These are phyloP conservation scores for Monoplex corrugatus DNA, from an alignment of 2,888 invertebrate genomes.

Conservation along the genomic window DNA sequence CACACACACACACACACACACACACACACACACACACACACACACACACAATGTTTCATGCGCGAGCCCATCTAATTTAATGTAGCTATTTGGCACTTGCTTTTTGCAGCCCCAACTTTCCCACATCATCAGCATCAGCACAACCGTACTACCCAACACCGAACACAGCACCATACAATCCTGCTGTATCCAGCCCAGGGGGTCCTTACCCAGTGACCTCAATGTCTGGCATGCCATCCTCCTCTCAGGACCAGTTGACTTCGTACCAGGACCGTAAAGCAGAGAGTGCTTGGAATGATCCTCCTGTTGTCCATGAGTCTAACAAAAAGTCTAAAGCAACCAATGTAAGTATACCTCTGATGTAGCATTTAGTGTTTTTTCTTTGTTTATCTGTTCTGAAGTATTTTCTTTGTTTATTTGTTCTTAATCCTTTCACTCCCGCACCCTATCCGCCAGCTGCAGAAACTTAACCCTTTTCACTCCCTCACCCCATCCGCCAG, in stretches of 20 bases:
- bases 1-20: too few species aligned
- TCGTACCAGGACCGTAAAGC: constrained; percentile 76
- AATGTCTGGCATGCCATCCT: background rate
- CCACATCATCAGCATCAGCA: constrained; percentile 38
- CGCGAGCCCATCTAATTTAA: too few species aligned
- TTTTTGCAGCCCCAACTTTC: constrained; percentile 39
- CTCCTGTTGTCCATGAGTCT: constrained; percentile 73
- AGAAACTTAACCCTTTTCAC: too few species aligned
- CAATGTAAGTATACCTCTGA: background rate
- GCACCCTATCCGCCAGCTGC: too few species aligned
- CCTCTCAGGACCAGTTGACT: constrained; percentile 47
- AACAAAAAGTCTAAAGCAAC: constrained; percentile 49
- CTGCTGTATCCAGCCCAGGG: constrained; percentile 34
- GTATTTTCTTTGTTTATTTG: too few species aligned
- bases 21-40: too few species aligned
- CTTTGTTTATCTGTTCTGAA: background rate
- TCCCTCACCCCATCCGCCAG: too few species aligned
- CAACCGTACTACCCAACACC: constrained; percentile 58
- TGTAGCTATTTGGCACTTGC: background rate
- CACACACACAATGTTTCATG: too few species aligned
- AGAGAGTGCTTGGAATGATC: constrained; percentile 81
- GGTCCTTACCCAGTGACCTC: background rate
- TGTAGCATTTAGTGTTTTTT: background rate
- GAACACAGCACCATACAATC: constrained; percentile 39
- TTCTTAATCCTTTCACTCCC: too few species aligned